These are phyloP conservation scores for Strigamia maritima DNA, from an alignment of 2,888 invertebrate genomes.

Conservation along the genomic window DNA sequence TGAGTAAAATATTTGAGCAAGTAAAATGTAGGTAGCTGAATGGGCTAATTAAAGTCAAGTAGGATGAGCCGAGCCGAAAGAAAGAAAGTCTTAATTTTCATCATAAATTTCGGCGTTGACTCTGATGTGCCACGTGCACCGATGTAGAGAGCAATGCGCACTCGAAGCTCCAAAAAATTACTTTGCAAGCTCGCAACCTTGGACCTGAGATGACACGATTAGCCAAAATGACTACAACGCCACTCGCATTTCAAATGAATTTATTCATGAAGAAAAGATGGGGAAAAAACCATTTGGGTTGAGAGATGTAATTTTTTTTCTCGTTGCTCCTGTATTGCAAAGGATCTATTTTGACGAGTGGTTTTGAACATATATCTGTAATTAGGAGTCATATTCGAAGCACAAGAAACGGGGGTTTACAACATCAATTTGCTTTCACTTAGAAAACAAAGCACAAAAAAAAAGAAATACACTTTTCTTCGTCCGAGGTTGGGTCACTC, in stretches of 20 bases:
- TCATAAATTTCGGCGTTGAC: neutral
- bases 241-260: neutral
- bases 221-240: neutral
- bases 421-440: neutral
- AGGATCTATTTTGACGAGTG: neutral
- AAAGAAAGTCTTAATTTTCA: neutral
- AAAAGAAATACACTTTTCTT: neutral
- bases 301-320: slow-evolving; percentile 2
- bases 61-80: no score
- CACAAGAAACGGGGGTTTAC: neutral
- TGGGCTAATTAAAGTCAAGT: neutral
- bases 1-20: neutral
- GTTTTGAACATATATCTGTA: neutral
- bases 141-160: neutral
- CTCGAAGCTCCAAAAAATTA: neutral
- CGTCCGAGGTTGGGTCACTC: neutral
- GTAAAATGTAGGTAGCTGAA: neutral
- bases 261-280: neutral
- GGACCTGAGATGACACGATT: neutral
- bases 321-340: neutral
- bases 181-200: neutral
- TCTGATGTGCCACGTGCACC: neutral
- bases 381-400: neutral
- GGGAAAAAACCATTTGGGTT: neutral
- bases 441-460: neutral